Evolutionary conservation across 2,888 invertebrate genomes (phyloP).

Genomic region (Seira sanloemensis): DNA sequence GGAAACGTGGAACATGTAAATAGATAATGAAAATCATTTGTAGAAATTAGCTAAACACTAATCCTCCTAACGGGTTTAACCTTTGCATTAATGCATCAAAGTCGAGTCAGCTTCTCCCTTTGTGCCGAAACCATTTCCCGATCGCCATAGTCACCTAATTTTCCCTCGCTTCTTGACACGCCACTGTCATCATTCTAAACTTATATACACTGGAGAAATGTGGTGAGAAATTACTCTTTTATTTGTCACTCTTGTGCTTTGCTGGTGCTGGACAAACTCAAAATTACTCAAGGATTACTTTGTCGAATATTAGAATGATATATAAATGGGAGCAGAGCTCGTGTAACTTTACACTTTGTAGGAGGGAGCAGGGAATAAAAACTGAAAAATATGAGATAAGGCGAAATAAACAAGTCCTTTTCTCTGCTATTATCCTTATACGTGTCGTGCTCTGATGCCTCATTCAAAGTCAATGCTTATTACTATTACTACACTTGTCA

Average conservation of each 20-base stretch:
- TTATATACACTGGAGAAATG: too few relatives aligned
- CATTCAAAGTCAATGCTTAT: too few relatives aligned
- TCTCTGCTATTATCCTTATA: not conserved
- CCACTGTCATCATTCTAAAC: too few relatives aligned
- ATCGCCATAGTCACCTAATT: not conserved
- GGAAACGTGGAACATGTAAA: too few relatives aligned
- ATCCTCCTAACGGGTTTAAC: too few relatives aligned
- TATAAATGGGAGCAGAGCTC: not conserved
- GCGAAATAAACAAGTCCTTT: slow-evolving; percentile 7
- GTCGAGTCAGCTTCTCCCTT: too few relatives aligned
- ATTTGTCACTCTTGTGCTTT: slow-evolving; percentile 1
- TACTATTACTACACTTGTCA: not conserved
- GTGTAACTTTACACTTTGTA: slow-evolving; percentile 5
- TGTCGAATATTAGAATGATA: not conserved
- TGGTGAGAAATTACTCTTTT: not conserved
- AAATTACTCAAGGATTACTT: not conserved
- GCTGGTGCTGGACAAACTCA: not conserved
- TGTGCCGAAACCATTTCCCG: not conserved
- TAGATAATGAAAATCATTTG: too few relatives aligned
- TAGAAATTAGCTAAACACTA: too few relatives aligned
- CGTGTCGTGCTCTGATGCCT: too few relatives aligned
- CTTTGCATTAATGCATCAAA: too few relatives aligned
- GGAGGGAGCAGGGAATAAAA: not conserved
- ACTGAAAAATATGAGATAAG: slow-evolving; percentile 17
- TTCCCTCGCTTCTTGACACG: not conserved